phyloP scores from a whole-genome alignment of 1,140 invertebrate species.

The Calliopsis andreniformis region DNA sequence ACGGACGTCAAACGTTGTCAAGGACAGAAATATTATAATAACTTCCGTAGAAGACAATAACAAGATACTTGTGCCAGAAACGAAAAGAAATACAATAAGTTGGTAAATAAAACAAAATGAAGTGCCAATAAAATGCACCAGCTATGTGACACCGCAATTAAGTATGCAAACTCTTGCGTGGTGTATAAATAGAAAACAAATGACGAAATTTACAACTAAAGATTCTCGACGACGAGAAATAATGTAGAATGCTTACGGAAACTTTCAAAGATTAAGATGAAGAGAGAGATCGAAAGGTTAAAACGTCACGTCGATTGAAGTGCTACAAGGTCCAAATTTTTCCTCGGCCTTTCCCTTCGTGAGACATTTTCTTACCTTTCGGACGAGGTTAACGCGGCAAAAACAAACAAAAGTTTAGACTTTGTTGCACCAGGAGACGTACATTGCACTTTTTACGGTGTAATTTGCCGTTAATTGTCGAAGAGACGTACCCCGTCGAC shows the following conservation, averaged over 20 bases:
- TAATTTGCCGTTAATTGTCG: conserved; percentile 67
- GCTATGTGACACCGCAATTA: neutral
- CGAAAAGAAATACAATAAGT: neutral
- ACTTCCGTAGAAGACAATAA: neutral
- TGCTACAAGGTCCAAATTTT: conserved; percentile 14
- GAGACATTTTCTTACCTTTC: conserved; percentile 22
- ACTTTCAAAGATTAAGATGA: conserved; percentile 10
- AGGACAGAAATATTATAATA: neutral
- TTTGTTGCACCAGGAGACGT: conserved; percentile 53
- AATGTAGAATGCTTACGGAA: neutral
- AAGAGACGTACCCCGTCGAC: conserved; percentile 68
- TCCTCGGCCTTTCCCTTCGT: neutral
- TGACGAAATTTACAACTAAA: neutral
- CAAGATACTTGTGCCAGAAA: neutral
- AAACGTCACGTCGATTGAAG: conserved; percentile 69
- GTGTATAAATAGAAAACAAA: neutral
- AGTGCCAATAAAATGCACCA: neutral
- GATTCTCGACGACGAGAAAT: too few relatives aligned
- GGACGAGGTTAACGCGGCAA: conserved; percentile 27
- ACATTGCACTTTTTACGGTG: conserved; percentile 69
- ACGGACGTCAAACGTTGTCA: too few relatives aligned
- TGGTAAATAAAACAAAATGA: conserved; percentile 26
- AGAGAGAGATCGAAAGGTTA: conserved; percentile 68
- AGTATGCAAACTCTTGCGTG: neutral
- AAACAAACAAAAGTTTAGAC: conserved; percentile 53